These are phyloP conservation scores for Pharmacophagus antenor DNA, from an alignment of 2,888 invertebrate genomes.

Conservation along the genomic window DNA sequence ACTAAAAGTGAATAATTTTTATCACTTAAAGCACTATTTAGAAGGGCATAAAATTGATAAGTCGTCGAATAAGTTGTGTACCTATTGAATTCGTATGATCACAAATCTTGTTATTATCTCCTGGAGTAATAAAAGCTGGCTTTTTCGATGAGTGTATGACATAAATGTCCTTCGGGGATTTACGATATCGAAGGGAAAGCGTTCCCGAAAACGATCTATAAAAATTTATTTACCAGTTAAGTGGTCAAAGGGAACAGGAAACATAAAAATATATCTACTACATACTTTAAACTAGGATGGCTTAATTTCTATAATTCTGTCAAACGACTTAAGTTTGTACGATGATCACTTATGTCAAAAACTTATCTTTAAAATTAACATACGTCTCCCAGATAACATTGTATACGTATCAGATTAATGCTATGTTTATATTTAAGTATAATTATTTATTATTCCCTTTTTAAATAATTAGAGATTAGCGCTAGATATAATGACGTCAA, in stretches of 20 bases:
- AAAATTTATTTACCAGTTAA: slow-evolving; percentile 44
- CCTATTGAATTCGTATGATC: slow-evolving; percentile 43
- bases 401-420: no score
- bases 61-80: slow-evolving; percentile 39
- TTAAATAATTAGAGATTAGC: no score
- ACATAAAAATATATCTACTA: slow-evolving; percentile 35
- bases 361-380: no score
- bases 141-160: slow-evolving; percentile 41
- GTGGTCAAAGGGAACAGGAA: slow-evolving; percentile 33
- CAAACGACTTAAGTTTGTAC: no score
- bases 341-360: no score
- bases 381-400: no score
- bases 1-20: slow-evolving; percentile 22
- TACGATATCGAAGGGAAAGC: slow-evolving; percentile 45
- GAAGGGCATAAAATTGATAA: slow-evolving; percentile 26
- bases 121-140: slow-evolving; percentile 40
- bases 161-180: slow-evolving; percentile 47
- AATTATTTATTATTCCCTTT: no score
- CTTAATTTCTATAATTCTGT: neutral
- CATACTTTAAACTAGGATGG: neutral
- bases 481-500: no score
- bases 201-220: slow-evolving; percentile 45
- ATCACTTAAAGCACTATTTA: slow-evolving; percentile 22
- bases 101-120: slow-evolving; percentile 40
- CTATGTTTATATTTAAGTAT: no score